A percentile compares a stretch with the other conserved stretches of the same genome.
Conservation (phyloP, 2,888 invertebrate species). For the Pseudococcus viburni region DNA sequence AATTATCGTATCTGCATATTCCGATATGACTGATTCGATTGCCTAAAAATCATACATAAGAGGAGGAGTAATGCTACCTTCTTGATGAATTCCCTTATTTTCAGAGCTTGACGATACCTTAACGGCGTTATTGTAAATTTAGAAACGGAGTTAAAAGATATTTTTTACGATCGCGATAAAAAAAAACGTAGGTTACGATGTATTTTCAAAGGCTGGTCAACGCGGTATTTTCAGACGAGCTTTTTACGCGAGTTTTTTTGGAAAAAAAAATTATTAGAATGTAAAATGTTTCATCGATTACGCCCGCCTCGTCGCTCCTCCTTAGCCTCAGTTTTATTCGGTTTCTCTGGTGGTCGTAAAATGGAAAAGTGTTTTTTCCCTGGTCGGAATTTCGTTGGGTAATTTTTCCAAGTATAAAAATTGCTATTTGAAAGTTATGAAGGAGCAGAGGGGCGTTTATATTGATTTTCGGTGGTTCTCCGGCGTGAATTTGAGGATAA, state of each 20-base stretch:
- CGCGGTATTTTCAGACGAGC: neutral
- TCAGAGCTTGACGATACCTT: no score
- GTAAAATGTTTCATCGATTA: constrained; percentile 14
- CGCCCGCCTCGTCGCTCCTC: neutral
- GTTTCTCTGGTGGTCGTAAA: neutral
- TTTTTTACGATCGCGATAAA: neutral
- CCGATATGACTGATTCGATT: no score
- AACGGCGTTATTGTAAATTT: no score
- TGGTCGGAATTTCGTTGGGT: neutral
- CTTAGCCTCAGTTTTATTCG: neutral
- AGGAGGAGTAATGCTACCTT: no score
- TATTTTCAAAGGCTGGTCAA: neutral
- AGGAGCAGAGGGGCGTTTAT: neutral
- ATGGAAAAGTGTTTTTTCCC: neutral
- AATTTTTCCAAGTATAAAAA: neutral
- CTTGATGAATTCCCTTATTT: no score
- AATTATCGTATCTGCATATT: no score
- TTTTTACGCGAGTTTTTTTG: neutral
- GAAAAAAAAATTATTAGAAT: neutral
- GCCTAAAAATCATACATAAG: no score
- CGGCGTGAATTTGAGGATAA: no score
- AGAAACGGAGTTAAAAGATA: neutral
- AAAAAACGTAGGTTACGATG: neutral
- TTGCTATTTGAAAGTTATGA: neutral
- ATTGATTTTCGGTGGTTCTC: no score